Evolutionary conservation across 2,113 vertebrate species (phyloP), one percentile per base, ranked within the genome.

Genomic region (Platysteira castanea): DNA sequence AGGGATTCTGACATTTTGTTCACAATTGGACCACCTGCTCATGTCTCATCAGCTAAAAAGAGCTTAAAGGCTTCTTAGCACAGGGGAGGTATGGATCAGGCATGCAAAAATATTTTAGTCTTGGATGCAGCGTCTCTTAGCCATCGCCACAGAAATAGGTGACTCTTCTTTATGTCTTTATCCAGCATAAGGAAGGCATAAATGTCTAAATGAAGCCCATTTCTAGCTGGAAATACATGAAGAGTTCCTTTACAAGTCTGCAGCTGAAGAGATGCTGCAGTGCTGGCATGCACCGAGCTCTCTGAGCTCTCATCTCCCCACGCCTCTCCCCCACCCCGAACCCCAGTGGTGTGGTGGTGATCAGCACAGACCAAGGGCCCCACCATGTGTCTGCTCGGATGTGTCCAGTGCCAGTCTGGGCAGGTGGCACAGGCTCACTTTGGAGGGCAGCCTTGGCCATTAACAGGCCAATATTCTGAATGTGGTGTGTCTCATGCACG

Each of bases 21-120:
- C 96, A 95, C 95, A 96, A 97, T 88, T 94, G 91, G 95, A 96
- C 97, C 96, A 96, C 95, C 97, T 97, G 95, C 97, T 96, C 86
- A 69, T 60, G 94, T 95, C 85, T 97, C 94, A 92, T 89, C 94
- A 93, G 80, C 90, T 96, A 84, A 97, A 97, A 96, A 94, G 87
- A 87, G 94, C 94, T 96, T 97, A 95, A 89, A 93, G 94, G 89
- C 94, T 95, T 97, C 93, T 96, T 75, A 95, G 75, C 71, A 70
- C 82, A 93, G 0, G 64, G 93, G 93, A 96, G 94, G 92, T 94
- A 95, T 68, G 65, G 89, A 97, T 85, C 93, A 95, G 76, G 90
- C 91, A 95, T 24, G 95, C 59, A 95, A 94, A 95, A 94, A 67
- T 91, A 95, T 93, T 78, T 94, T 30, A 57, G 90, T 76, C 46